Percentiles rank a stretch among this genome's conserved stretches.
Conservation (phyloP, 2,113 vertebrate species). For the Hylia prasina region DNA sequence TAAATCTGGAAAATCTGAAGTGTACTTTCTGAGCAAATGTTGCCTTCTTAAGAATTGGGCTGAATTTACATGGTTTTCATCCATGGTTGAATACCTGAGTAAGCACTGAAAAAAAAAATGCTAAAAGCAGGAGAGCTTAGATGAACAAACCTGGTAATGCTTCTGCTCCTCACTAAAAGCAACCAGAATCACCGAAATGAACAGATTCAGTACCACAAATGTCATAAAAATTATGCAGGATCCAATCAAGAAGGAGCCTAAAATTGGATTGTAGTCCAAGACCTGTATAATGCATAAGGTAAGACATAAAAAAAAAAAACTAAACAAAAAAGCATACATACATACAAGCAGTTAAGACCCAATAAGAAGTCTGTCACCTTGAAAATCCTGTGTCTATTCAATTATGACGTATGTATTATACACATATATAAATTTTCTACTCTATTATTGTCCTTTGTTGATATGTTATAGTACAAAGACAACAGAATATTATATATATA, state of each 20-base stretch:
- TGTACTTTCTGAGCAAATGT: neutral
- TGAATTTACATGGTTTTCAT: neutral
- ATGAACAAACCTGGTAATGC: slow-evolving; percentile 80
- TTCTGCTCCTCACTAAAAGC: slow-evolving; percentile 92
- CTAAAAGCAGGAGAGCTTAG: neutral
- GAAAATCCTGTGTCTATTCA: neutral
- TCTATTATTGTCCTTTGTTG: neutral
- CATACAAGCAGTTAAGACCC: neutral
- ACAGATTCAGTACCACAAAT: slow-evolving; percentile 93
- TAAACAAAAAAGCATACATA: neutral
- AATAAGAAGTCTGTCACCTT: neutral
- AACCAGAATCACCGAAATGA: slow-evolving; percentile 94
- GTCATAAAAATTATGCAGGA: slow-evolving; percentile 96
- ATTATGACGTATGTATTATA: neutral
- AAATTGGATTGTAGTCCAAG: slow-evolving; percentile 86
- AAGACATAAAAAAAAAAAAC: neutral
- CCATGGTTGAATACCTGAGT: neutral
- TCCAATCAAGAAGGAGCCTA: slow-evolving; percentile 90
- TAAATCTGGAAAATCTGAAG: neutral
- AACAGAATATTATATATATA: neutral
- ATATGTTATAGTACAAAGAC: neutral
- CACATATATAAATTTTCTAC: neutral
- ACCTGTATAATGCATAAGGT: slow-evolving; percentile 71
- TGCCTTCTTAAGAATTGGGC: neutral
- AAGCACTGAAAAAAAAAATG: neutral